Percentiles rank a stretch among this genome's conserved stretches.
phyloP scores from a whole-genome alignment of 2,113 vertebrate species.

The human (Homo sapiens) region DNA sequence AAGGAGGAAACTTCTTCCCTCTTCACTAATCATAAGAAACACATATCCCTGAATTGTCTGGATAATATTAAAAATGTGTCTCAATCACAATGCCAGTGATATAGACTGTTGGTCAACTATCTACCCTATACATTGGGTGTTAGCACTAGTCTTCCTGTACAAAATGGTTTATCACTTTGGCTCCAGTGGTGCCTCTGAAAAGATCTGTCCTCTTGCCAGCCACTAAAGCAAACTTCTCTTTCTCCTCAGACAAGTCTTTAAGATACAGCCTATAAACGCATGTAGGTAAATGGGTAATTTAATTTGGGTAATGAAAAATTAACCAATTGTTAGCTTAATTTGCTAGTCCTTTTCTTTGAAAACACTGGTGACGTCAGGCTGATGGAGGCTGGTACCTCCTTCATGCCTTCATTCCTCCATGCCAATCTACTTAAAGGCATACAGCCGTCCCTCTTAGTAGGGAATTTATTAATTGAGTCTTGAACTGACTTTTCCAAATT shows the following conservation, averaged over 20 bases:
- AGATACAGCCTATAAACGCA: neutral
- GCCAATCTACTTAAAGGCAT: neutral
- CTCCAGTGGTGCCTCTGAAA: neutral
- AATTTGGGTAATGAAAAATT: slow-evolving; percentile 23
- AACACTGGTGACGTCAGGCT: neutral
- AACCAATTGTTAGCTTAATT: slow-evolving; percentile 42
- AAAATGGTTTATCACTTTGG: neutral
- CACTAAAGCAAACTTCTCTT: slow-evolving; percentile 4
- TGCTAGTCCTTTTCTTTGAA: slow-evolving; percentile 50
- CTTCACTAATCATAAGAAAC: slow-evolving; percentile 59
- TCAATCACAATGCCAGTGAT: neutral
- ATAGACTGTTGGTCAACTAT: slow-evolving; percentile 12
- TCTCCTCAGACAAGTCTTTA: slow-evolving; percentile 1
- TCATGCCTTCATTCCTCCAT: neutral
- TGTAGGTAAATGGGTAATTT: neutral
- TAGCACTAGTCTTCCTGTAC: neutral
- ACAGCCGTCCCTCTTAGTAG: neutral
- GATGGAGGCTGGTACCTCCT: neutral
- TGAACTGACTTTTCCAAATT: slow-evolving; percentile 14
- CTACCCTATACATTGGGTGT: slow-evolving; percentile 37
- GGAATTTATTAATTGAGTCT: neutral
- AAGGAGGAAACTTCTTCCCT: slow-evolving; percentile 20
- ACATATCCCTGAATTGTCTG: slow-evolving; percentile 30
- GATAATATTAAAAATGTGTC: neutral
- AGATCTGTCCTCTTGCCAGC: neutral